Conservation (phyloP, 2,888 invertebrate genomes). For the Chirona hameri region DNA sequence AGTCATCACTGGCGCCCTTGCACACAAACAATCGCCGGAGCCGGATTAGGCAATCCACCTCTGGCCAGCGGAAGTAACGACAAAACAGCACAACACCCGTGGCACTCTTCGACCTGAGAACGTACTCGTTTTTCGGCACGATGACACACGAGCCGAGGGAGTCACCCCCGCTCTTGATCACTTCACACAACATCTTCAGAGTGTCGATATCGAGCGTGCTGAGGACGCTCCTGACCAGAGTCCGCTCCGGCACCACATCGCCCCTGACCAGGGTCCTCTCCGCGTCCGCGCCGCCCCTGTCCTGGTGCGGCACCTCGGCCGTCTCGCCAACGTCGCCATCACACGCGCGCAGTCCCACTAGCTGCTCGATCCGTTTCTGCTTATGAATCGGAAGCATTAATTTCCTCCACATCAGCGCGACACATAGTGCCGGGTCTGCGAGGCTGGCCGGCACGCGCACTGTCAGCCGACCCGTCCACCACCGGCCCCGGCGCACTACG, state of each 20-base stretch:
- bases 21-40: neutral
- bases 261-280: neutral
- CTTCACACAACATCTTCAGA: constrained; percentile 9
- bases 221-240: neutral
- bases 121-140: neutral
- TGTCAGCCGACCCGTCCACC: neutral
- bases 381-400: constrained; percentile 10
- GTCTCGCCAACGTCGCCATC: neutral
- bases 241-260: neutral
- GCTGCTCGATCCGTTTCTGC: constrained; percentile 1
- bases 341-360: neutral
- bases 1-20: neutral
- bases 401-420: constrained; percentile 8
- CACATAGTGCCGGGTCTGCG: neutral
- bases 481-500: neutral
- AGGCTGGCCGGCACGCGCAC: neutral
- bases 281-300: neutral
- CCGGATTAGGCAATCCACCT: neutral
- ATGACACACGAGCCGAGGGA: neutral
- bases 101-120: neutral
- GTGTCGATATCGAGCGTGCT: neutral
- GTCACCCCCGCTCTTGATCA: neutral
- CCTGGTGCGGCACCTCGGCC: neutral
- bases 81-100: constrained; percentile 2
- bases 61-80: constrained; percentile 22